Evolutionary conservation across 2,888 invertebrate genomes (phyloP), one percentile per base, ranked within the genome.

Genomic region (Strigamia transsilvanica): DNA sequence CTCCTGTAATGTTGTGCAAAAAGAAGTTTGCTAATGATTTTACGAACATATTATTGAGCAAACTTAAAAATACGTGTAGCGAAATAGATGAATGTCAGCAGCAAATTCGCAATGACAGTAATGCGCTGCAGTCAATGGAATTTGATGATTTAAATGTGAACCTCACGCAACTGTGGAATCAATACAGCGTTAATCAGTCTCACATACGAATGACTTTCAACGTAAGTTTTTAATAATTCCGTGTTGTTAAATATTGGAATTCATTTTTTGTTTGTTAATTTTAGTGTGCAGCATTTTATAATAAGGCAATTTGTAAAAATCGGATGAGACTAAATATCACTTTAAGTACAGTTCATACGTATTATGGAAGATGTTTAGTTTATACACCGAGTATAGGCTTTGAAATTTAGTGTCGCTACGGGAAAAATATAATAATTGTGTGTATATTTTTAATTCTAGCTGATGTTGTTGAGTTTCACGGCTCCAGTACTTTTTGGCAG

Each of bases 1-100:
- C 73, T 27, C 73, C 73, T 73, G 32, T 73, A 1, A 73, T 73
- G 73, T n/a, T 73, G n/a, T 73, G 73, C 15, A 73, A 32, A 32
- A 73, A 27, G 23, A 32, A 32, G 12, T 73, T 73, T 73, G 73
- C 73, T 73, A 32, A 12, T 6, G 13, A 32, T 27, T 73, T 73
- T 73, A 7, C 32, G 15, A 12, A 2, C 13, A 27, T 27, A 1
- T 73, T 73, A 32, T 27, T 27, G 27, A 73, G 12, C 5, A 73
- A 27, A 13, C 15, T 73, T 73, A 27, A 32, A 13, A 10, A 73
- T 1, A 4, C 13, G 73, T 73, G 73, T 15, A 15, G 5, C 27
- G 12, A 73, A 73, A 73, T 5, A 15, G 32, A 73, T n/a, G 73
- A 73, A 15, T 73, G 73, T n/a, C 73, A 12, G n/a, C 6, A 6